Evolutionary conservation across 2,797 vertebrate species (phyloP), one percentile per base, ranked within the genome.

Genomic region (Gorsachius magnificus): DNA sequence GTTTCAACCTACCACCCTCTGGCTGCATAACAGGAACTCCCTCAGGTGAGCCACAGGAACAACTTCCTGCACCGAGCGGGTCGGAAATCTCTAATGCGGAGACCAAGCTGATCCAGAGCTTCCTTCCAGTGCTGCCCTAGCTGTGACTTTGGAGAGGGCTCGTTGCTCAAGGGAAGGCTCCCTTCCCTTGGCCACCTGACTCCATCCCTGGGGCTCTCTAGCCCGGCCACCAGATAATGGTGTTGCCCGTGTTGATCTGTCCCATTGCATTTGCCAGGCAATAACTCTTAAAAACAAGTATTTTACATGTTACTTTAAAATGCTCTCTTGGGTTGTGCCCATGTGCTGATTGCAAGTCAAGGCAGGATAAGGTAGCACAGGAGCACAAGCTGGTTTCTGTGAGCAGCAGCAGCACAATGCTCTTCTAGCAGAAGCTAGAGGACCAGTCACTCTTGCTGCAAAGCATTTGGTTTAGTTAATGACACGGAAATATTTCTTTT

Each of bases 21-120:
- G 97, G 95, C 96, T 97, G 93, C 98, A 98, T 97, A 98, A 98
- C 98, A 98, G 98, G 98, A 98, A 98, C 97, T 98, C 94, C 88
- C 89, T 97, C 98, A 98, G 98, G 98, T 98, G 98, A 98, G 97
- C 96, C 95, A 84, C 93, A 95, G 94, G 97, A 97, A 96, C 96
- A 94, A 95, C 97, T 97, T 98, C 98, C 98, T 97, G 97, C 71
- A 31, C 89, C 11, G 91, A 96, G 64, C 50, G 31, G 58, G 84
- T 98, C 97, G 98, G 98, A 98, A 98, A 97, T 98, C 97, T 98
- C 96, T 96, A 87, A 96, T 92, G 85, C 74, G 36, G 85, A 87
- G 95, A 88, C 83, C 89, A 58, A 90, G 83, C 90, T 80, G 56
- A 90, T 93, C 75, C 71, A 53, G 78, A 95, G 90, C 96, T 98